Base-by-base conservation (phyloP, 2,888 invertebrate species). In the Mythimna ferrago region DNA sequence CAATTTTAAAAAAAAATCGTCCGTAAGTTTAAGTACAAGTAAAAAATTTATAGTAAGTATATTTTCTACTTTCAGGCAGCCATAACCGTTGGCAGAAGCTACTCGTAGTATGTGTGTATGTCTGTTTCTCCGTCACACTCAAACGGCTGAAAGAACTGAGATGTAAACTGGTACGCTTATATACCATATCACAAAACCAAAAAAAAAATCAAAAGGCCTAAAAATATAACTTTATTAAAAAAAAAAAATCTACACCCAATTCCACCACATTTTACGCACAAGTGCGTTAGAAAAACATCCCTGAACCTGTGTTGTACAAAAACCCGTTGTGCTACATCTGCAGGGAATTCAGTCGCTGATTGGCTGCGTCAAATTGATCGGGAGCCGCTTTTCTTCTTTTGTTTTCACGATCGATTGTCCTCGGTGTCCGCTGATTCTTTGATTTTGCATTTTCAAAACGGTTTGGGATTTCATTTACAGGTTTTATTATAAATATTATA, bases 261-360 rank as follows among this genome's bases (percentile, higher is more conserved):
- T 11, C 19, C 53, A 5, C n/a, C 7, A 2, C 51, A 11, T 69
- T 63, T 71, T n/a, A 66, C 71, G 41, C 67, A 51, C 44, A 71
- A 71, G 32, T 57, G 65, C 60, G 21, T 61, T 44, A 53, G 16
- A 73, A 74, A 71, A 69, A 68, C 26, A 63, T 48, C 62, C 63
- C 63, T 73, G 60, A 72, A 75, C 70, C 60, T 77, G 38, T 72
- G 57, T 56, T 19, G 53, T 48, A 72, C 66, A 76, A 78, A 71
- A 79, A 67, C 26, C 72, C 68, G 65, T 61, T 78, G 72, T 71
- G 60, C 54, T 73, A 70, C 78, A 77, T 80, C 85, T 79, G 38
- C 51, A 53, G 85, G 86, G 85, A 82, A 79, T 85, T 64, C 76
- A 35, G 21, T 51, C 82, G 86, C 73, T 85, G 86, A 85, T 85